Conservation (phyloP, 2,888 invertebrate species). For the Andrena flavipes region DNA sequence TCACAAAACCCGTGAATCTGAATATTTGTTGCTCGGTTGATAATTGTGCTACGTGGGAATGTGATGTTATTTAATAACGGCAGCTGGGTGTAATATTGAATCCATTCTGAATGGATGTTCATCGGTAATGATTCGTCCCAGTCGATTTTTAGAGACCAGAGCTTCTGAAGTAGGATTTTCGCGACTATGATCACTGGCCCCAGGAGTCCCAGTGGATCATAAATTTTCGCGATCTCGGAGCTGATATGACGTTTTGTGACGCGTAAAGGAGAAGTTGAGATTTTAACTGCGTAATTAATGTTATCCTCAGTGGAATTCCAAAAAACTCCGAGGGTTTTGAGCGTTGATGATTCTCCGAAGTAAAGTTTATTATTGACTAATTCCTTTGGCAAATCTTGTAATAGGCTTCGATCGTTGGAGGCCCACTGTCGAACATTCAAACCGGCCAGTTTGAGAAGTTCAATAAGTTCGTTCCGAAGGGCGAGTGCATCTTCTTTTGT, state of each 20-base stretch:
- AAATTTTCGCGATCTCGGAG: conserved; percentile 3
- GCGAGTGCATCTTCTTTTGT: background rate
- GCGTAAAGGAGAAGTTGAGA: background rate
- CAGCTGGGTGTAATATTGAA: background rate
- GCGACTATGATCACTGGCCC: background rate
- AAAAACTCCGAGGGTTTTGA: background rate
- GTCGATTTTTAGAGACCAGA: background rate
- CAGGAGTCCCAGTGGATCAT: background rate
- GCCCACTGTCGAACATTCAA: conserved; percentile 16
- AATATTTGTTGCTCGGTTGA: background rate
- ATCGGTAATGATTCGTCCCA: conserved; percentile 14
- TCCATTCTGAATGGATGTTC: background rate
- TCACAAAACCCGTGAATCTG: conserved; percentile 64
- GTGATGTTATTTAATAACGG: background rate
- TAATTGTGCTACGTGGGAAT: background rate
- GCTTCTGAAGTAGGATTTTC: background rate
- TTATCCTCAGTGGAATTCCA: no score
- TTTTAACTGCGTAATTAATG: background rate
- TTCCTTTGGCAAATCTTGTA: background rate
- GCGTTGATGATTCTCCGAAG: background rate
- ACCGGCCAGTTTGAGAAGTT: background rate
- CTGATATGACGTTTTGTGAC: background rate
- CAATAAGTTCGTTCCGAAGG: background rate
- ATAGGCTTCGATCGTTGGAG: background rate
- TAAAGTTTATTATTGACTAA: background rate